Conservation (phyloP, 2,797 vertebrate genomes). For the Discoglossus pictus region DNA sequence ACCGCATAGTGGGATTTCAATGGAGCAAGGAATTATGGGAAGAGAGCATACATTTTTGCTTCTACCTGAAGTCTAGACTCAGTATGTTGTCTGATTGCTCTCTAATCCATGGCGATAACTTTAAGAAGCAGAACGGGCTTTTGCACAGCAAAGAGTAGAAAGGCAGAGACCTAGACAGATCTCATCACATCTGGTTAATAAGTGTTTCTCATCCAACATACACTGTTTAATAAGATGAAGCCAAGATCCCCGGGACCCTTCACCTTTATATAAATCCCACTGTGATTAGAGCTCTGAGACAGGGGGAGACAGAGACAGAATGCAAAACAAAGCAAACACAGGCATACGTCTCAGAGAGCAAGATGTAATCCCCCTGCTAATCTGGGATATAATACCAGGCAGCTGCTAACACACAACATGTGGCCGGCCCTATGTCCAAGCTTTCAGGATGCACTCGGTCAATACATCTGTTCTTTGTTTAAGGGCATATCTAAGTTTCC, state of each 20-base stretch:
- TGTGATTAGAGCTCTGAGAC: background rate
- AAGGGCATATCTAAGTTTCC: too few relatives aligned
- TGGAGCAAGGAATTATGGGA: too few relatives aligned
- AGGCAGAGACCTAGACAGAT: too few relatives aligned
- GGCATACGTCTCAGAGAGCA: background rate
- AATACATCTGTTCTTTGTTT: too few relatives aligned
- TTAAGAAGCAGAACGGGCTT: background rate
- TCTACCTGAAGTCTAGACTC: too few relatives aligned
- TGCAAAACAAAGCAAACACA: background rate
- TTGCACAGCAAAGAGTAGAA: too few relatives aligned
- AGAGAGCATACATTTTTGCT: too few relatives aligned
- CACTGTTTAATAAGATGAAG: slow-evolving; percentile 1
- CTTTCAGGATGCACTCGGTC: too few relatives aligned
- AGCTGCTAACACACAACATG: background rate
- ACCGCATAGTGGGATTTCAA: too few relatives aligned
- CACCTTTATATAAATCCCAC: background rate
- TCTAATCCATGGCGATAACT: background rate
- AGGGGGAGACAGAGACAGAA: background rate
- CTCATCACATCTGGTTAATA: slow-evolving; percentile 17
- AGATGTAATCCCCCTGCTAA: background rate
- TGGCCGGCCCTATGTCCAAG: too few relatives aligned
- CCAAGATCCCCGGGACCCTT: slow-evolving; percentile 1
- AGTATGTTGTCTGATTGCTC: too few relatives aligned
- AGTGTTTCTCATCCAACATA: slow-evolving; percentile 3
- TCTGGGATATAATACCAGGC: background rate